Evolutionary conservation across 2,113 vertebrate species (phyloP).

Genomic region (Bubo scandiacus): DNA sequence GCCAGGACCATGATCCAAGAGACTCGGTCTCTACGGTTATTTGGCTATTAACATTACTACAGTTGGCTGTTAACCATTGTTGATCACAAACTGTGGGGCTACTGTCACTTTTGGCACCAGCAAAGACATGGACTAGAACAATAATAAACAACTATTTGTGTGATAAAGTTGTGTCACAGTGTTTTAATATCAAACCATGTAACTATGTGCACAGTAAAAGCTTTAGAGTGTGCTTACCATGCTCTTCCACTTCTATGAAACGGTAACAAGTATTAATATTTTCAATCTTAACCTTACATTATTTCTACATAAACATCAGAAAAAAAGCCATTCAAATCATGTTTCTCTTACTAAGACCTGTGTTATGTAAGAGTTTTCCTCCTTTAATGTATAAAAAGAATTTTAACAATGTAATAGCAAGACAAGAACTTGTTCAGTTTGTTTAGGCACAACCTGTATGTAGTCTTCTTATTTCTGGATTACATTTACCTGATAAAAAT

Average conservation of each 20-base stretch:
- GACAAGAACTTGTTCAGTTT: background rate
- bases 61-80: background rate
- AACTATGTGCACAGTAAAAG: fast-evolving
- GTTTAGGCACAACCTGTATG: background rate
- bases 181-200: background rate
- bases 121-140: background rate
- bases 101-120: background rate
- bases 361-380: background rate
- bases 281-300: background rate
- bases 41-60: background rate
- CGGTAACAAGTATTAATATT: background rate
- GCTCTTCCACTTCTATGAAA: background rate
- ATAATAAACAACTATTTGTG: background rate
- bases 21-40: fast-evolving
- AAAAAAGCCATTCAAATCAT: fast-evolving
- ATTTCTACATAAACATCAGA: background rate
- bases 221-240: background rate
- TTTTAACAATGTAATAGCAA: background rate
- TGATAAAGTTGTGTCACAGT: background rate
- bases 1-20: background rate
- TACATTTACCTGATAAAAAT: background rate
- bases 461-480: background rate
- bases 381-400: background rate
- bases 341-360: background rate
- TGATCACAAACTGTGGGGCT: background rate